phyloP scores from a whole-genome alignment of 2,888 invertebrate genomes.

The Rotaria sp. region DNA sequence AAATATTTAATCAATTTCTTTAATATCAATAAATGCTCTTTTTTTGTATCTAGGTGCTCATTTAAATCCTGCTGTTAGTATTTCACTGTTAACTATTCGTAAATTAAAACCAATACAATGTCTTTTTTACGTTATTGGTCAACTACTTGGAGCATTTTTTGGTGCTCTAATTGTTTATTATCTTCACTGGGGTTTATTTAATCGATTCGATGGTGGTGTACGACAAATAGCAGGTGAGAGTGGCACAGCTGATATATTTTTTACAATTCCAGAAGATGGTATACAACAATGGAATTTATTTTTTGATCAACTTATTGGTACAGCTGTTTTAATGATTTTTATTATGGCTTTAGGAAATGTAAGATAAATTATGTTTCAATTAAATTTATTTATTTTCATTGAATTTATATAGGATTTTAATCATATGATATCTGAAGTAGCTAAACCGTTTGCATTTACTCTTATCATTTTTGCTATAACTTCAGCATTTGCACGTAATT shows the following conservation, averaged over 20 bases:
- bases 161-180: slow-evolving; percentile 31
- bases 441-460: slow-evolving; percentile 38
- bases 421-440: slow-evolving; percentile 33
- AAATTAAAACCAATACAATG: slow-evolving; percentile 27
- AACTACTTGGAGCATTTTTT: slow-evolving; percentile 35
- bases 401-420: not conserved
- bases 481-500: slow-evolving; percentile 39
- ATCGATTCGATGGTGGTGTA: not conserved
- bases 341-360: slow-evolving; percentile 57
- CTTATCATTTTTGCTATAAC: slow-evolving; percentile 40
- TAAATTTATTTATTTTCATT: not conserved
- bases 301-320: slow-evolving; percentile 55
- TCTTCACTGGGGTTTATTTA: not conserved
- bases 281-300: not conserved
- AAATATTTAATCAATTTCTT: not conserved
- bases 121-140: slow-evolving; percentile 27
- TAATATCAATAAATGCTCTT: too few relatives aligned
- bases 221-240: not conserved
- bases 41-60: not conserved
- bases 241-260: not conserved
- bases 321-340: slow-evolving; percentile 55
- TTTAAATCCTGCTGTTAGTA: slow-evolving; percentile 35
- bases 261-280: not conserved
- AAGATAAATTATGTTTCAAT: slow-evolving; percentile 37
- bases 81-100: slow-evolving; percentile 17